phyloP scores from a whole-genome alignment of 2,797 vertebrate genomes.

The Chelonia mydas region DNA sequence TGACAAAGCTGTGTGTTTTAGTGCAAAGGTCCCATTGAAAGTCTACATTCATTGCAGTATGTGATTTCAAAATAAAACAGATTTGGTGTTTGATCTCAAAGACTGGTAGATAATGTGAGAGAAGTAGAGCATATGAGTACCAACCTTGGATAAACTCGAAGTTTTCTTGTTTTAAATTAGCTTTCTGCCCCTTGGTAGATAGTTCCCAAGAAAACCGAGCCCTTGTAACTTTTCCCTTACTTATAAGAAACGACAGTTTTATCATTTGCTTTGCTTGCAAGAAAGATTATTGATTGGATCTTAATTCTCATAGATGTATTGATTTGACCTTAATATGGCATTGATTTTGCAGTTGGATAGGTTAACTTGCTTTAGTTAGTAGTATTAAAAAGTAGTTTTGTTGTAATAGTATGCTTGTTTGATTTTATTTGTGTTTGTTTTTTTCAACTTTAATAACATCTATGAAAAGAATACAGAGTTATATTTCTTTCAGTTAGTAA shows the following conservation, averaged over 20 bases:
- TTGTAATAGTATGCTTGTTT: neutral
- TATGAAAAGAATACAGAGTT: neutral
- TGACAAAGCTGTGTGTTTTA: neutral
- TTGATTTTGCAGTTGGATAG: neutral
- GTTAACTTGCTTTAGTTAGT: neutral
- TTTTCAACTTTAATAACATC: neutral
- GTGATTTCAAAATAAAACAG: neutral
- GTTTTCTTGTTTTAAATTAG: neutral
- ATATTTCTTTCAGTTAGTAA: neutral
- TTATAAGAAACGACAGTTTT: neutral
- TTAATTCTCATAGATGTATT: neutral
- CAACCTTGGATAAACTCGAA: neutral
- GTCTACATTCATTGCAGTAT: neutral
- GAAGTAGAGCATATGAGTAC: neutral
- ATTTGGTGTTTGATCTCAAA: neutral
- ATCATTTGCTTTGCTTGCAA: neutral
- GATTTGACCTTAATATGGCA: neutral
- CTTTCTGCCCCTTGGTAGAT: neutral
- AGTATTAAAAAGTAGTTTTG: neutral
- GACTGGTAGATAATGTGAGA: neutral
- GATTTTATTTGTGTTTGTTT: neutral
- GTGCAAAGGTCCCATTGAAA: neutral
- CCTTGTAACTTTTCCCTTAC: neutral
- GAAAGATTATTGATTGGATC: neutral
- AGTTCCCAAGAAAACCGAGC: neutral